Conservation (phyloP, 92 coral and sea anemone species). For the Anthopleura xanthogrammica region DNA sequence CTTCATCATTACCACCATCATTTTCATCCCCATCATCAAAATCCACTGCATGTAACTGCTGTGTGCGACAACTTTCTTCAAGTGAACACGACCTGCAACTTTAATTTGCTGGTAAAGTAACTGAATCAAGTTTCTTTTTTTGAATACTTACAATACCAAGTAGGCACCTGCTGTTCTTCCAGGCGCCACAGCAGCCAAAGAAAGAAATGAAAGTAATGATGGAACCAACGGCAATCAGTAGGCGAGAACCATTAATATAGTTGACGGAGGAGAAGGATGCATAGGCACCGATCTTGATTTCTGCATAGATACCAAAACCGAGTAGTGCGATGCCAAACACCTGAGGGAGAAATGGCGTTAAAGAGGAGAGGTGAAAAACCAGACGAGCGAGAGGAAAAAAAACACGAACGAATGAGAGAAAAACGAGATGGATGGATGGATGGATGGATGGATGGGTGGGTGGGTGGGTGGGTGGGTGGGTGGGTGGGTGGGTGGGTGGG, state of each 20-base stretch:
- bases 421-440: too few species aligned
- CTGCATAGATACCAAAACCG: conserved; percentile 64
- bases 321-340: conserved; percentile 62
- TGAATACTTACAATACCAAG: conserved; percentile 54
- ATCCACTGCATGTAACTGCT: too few species aligned
- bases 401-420: too few species aligned
- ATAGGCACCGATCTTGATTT: conserved; percentile 52
- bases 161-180: conserved; percentile 82
- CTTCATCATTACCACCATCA: too few species aligned
- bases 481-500: too few species aligned
- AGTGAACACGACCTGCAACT: too few species aligned
- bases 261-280: conserved; percentile 34
- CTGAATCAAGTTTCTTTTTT: background rate
- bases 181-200: conserved; percentile 88
- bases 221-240: conserved; percentile 72
- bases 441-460: too few species aligned
- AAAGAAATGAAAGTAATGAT: conserved; percentile 56
- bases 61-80: too few species aligned
- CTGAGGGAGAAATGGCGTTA: conserved; percentile 8
- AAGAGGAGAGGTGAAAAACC: too few species aligned
- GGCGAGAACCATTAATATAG: conserved; percentile 52
- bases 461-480: too few species aligned
- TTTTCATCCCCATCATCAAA: background rate
- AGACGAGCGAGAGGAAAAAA: too few species aligned
- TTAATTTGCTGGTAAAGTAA: too few species aligned